Conservation (phyloP, 2,797 vertebrate species). For the Cyprinella venusta region DNA sequence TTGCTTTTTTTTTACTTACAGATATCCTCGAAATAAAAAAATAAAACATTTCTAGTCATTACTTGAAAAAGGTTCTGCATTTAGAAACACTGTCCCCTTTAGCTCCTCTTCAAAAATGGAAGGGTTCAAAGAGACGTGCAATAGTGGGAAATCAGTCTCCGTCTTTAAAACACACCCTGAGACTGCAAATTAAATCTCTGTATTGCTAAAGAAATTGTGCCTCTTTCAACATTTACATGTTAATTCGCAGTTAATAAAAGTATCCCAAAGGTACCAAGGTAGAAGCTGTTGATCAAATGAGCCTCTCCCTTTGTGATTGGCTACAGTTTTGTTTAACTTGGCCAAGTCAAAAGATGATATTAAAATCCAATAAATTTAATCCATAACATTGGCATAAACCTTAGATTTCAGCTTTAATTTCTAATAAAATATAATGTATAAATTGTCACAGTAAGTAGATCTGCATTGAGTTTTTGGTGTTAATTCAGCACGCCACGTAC, state of each 20-base stretch:
- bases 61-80: constrained; percentile 67
- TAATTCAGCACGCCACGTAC: constrained; percentile 46
- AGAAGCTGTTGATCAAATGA: constrained; percentile 10
- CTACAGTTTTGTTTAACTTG: constrained; percentile 34
- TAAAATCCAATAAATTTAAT: constrained; percentile 35
- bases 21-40: constrained; percentile 72
- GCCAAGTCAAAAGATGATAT: constrained; percentile 28
- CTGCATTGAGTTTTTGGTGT: constrained; percentile 49
- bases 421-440: constrained; percentile 30
- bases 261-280: constrained; percentile 14
- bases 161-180: constrained; percentile 24
- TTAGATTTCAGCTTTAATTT: constrained; percentile 4
- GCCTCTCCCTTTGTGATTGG: constrained; percentile 43
- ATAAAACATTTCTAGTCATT: constrained; percentile 71
- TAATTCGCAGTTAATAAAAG: constrained; percentile 11
- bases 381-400: constrained; percentile 34
- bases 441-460: constrained; percentile 54
- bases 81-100: constrained; percentile 57
- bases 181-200: constrained; percentile 28
- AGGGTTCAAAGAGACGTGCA: constrained; percentile 37
- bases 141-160: constrained; percentile 23
- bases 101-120: constrained; percentile 64
- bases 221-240: constrained; percentile 32
- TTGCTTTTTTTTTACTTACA: constrained; percentile 68
- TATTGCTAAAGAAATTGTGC: constrained; percentile 37